A percentile compares a stretch with the other conserved stretches of the same genome.
Evolutionary conservation across 2,113 vertebrate species (phyloP).

Genomic region (Peromyscus leucopus): DNA sequence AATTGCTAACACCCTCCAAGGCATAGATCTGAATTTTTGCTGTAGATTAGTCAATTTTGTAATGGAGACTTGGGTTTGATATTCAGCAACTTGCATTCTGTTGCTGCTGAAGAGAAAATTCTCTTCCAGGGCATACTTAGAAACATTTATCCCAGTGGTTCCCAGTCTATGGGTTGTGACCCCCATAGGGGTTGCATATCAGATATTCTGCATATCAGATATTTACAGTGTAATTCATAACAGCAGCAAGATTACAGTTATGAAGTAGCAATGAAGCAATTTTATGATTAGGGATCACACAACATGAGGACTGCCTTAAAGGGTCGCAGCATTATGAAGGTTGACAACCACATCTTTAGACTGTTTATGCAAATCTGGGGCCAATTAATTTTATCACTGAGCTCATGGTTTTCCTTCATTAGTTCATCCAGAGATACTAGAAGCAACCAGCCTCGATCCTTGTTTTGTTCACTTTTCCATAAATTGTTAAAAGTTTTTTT

Average conservation of each 20-base stretch:
- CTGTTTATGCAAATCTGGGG: not conserved
- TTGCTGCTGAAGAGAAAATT: not conserved
- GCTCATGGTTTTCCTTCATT: not conserved
- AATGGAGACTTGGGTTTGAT: not conserved
- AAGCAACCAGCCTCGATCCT: not conserved
- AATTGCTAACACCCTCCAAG: not conserved
- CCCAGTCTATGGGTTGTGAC: no score
- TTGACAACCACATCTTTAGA: not conserved
- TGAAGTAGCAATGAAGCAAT: no score
- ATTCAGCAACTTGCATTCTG: not conserved
- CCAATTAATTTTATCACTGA: not conserved
- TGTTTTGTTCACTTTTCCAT: not conserved
- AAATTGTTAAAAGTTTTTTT: not conserved
- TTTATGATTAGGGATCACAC: no score
- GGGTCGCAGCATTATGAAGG: not conserved
- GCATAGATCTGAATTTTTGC: not conserved
- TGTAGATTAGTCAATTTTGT: not conserved
- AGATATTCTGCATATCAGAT: no score
- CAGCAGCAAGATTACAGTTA: no score
- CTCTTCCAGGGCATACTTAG: not conserved
- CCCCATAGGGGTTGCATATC: no score
- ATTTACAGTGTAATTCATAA: no score
- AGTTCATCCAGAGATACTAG: not conserved
- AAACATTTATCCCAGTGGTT: not conserved
- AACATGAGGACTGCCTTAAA: not conserved